Evolutionary conservation across 1,140 invertebrate species (phyloP), one percentile per base, ranked within the genome.

Genomic region (Heterodera schachtii): DNA sequence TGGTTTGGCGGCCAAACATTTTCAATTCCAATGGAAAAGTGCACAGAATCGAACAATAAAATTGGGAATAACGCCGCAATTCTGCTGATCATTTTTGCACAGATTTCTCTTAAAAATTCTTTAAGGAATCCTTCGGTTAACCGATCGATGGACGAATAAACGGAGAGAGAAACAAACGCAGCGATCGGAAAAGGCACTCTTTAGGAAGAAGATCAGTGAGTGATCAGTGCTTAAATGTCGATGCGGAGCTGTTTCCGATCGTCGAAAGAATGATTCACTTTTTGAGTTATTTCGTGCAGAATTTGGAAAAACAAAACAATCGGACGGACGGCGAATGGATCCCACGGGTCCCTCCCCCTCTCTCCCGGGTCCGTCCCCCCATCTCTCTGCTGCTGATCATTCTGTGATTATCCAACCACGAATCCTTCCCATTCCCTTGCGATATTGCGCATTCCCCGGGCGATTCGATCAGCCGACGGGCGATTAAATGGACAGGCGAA

Each of bases 1-100:
- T 89, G 86, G 73, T 89, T 89, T 3, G 88, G 88, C 41, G 43
- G 7, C 76, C 52, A 67, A 16, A 43, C 21, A 6, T 64, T 13
- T 46, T 49, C 21, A 21, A 47, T 21, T 64, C 70, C 76, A 41
- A 43, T 5, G 31, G 8, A 71, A 71, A 46, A 43, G 9, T 6
- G 41, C 31, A 71, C 6, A 13, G 69, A 41, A 31, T 71, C 31
- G 4, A 71, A 71, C 31, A 46, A 41, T 4, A 46, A 71, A 71
- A 46, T 41, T 43, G 69, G 69, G 13, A 71, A 41, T 7, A 46
- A 46, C 4, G n/a, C 11, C 9, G n/a, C 69, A 71, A 13, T 71
- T 52, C 49, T 71, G 69, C 67, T 69, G 67, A n/a, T 69, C n/a
- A 69, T 31, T 69, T 69, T 9, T 69, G 6, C 19, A 11, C 6